Percentiles rank a stretch among this genome's conserved stretches.
phyloP scores from a whole-genome alignment of 1,140 invertebrate genomes.

The Phthorimaea operculella region DNA sequence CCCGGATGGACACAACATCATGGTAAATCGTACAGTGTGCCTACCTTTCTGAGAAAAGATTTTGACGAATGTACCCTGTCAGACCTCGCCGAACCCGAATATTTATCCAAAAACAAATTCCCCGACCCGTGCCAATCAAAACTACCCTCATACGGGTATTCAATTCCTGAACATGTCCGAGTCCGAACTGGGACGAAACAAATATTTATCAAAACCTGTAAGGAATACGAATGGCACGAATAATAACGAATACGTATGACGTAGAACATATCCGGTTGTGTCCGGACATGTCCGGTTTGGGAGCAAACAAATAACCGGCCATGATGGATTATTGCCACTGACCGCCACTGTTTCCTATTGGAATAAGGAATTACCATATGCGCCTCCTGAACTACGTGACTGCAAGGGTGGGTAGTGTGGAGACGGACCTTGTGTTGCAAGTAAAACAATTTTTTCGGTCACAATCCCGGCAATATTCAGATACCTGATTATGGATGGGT shows the following conservation, averaged over 20 bases:
- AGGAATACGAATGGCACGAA: conserved; percentile 50
- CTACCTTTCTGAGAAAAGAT: not conserved
- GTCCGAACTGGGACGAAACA: conserved; percentile 57
- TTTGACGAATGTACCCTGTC: not conserved
- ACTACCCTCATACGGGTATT: conserved; percentile 49
- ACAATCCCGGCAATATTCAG: too few species aligned
- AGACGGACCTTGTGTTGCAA: conserved; percentile 25
- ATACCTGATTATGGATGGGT: too few species aligned
- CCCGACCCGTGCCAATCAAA: conserved; percentile 47
- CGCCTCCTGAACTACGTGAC: conserved; percentile 37
- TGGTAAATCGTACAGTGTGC: too few species aligned
- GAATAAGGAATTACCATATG: conserved; percentile 67
- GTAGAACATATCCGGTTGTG: conserved; percentile 46
- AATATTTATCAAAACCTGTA: conserved; percentile 66
- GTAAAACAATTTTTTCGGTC: too few species aligned
- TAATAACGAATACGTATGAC: conserved; percentile 53
- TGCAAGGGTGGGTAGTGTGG: conserved; percentile 26
- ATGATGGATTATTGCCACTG: conserved; percentile 67
- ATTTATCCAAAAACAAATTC: not conserved
- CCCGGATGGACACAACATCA: too few species aligned
- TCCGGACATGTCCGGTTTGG: conserved; percentile 8
- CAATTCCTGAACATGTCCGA: conserved; percentile 60
- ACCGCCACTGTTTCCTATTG: conserved; percentile 65
- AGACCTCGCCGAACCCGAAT: not conserved
- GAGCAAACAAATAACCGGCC: conserved; percentile 46